Evolutionary conservation across 1,140 invertebrate species (phyloP).

Genomic region (Cylas formicarius): DNA sequence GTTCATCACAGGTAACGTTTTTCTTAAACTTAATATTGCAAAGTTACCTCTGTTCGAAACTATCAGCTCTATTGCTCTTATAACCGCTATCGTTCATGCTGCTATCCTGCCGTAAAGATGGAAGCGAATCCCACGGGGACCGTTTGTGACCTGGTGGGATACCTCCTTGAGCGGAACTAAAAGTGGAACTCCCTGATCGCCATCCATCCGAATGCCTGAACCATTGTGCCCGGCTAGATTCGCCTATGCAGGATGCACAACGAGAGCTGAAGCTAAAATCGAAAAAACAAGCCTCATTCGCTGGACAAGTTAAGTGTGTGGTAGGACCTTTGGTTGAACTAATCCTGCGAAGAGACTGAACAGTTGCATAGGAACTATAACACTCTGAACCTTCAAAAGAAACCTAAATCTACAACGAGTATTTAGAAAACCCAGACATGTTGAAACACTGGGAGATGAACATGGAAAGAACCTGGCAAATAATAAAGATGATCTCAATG

Average conservation of each 20-base stretch:
- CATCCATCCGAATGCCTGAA: conserved; percentile 81
- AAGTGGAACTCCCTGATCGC: conserved; percentile 68
- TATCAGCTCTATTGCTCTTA: conserved; percentile 76
- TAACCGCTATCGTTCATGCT: conserved; percentile 79
- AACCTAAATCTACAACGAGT: too few species aligned
- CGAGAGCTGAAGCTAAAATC: conserved; percentile 44
- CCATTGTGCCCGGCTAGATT: conserved; percentile 76
- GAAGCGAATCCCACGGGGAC: conserved; percentile 77
- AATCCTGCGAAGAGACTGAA: too few species aligned
- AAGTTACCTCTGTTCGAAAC: conserved; percentile 70
- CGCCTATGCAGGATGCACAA: conserved; percentile 76
- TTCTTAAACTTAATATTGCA: not conserved
- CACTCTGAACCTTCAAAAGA: too few species aligned
- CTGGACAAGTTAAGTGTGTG: not conserved
- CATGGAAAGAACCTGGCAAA: too few species aligned
- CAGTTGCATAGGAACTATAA: too few species aligned
- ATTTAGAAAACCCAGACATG: too few species aligned
- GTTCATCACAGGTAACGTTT: too few species aligned
- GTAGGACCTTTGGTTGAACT: too few species aligned
- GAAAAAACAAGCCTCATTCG: conserved; percentile 1
- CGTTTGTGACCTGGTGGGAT: conserved; percentile 52
- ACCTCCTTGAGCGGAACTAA: conserved; percentile 50
- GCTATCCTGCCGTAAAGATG: conserved; percentile 70
- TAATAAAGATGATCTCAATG: too few species aligned
- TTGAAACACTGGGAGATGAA: too few species aligned